Conservation (phyloP, 1,140 invertebrate species). For the Pogonognathellus flavescens region DNA sequence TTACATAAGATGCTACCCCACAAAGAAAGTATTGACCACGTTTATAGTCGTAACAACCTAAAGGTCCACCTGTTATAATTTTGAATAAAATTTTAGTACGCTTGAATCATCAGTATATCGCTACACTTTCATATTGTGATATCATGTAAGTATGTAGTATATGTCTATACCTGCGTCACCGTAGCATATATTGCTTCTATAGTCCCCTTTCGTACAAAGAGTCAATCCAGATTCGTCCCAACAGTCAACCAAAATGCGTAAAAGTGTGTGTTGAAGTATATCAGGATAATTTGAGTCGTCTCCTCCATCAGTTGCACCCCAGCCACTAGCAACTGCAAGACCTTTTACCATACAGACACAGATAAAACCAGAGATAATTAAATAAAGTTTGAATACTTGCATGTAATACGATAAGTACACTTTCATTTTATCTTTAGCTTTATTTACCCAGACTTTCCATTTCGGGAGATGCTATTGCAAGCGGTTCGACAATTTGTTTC, state of each 20-base stretch:
- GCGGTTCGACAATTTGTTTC: slow-evolving; percentile 26
- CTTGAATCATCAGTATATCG: neutral
- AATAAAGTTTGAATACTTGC: neutral
- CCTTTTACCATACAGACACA: neutral
- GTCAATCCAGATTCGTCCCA: neutral
- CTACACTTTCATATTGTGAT: neutral
- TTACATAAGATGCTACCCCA: neutral
- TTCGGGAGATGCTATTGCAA: slow-evolving; percentile 1
- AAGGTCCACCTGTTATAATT: neutral
- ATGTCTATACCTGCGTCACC: neutral
- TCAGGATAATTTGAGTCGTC: neutral
- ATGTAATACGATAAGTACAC: no score
- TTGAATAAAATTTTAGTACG: no score
- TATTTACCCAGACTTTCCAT: neutral
- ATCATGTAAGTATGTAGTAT: no score
- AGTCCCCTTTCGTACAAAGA: slow-evolving; percentile 15
- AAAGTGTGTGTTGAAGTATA: neutral
- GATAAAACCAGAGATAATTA: neutral
- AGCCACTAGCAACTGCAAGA: neutral
- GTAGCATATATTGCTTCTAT: slow-evolving; percentile 3
- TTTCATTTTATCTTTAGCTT: no score
- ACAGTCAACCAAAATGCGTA: slow-evolving; percentile 2
- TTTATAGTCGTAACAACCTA: neutral
- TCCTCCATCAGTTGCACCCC: neutral
- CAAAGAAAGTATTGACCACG: slow-evolving; percentile 12